These are phyloP conservation scores for Leptosomus discolor DNA, from an alignment of 2,113 vertebrate species.

Conservation along the genomic window DNA sequence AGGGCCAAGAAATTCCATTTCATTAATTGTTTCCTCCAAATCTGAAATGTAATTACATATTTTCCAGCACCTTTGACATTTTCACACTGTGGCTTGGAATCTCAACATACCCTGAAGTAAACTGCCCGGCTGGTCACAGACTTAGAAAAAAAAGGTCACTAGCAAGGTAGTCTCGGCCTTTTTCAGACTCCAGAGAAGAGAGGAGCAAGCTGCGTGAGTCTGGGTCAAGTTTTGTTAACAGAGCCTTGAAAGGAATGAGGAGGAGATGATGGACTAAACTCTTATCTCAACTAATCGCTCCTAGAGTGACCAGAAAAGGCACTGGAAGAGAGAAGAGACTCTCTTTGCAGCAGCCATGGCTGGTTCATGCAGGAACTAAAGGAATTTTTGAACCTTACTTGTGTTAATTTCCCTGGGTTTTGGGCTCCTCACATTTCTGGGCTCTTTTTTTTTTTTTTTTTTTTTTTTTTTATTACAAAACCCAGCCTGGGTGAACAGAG, in stretches of 20 bases:
- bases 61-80: slow-evolving; percentile 56
- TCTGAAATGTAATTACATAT: slow-evolving; percentile 48
- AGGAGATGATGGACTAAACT: background rate
- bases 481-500: background rate
- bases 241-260: background rate
- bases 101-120: slow-evolving; percentile 4
- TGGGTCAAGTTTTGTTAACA: background rate
- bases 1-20: slow-evolving; percentile 63
- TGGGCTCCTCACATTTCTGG: background rate
- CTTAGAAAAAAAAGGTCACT: background rate
- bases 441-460: background rate
- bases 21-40: slow-evolving; percentile 72
- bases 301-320: background rate
- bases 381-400: background rate
- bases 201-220: background rate
- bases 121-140: background rate
- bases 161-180: background rate
- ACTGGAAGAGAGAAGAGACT: background rate
- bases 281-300: background rate
- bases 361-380: background rate
- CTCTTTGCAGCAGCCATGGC: background rate
- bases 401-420: background rate
- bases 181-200: background rate
- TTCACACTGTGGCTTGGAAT: slow-evolving; percentile 50
- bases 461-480: background rate